Base-by-base conservation (phyloP, 2,113 vertebrate species). In the Ictalurus furcatus region DNA sequence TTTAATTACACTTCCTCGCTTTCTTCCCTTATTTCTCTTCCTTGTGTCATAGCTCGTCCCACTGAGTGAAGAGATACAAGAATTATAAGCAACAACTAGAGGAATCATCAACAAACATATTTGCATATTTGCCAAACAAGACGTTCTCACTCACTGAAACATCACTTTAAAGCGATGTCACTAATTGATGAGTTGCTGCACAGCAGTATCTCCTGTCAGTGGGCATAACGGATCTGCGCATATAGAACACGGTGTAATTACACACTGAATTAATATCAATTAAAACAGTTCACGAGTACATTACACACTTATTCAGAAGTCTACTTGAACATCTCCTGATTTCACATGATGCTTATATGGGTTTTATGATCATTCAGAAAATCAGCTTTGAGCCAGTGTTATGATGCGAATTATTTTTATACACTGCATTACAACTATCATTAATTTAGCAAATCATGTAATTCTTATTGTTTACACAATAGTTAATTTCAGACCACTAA, bases 191-290 rank as follows among this genome's bases (percentile, higher is more conserved):
- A 82, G 80, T 59, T 82, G 80, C 52, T 34, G 79, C 17, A 19
- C 28, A 16, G 54, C 54, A 12, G n/a, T 59, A 37, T 34, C 19
- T 59, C 30, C 54, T 82, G 80, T 37, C 56, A 82, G 17, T 82
- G 56, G 56, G 80, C 56, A 82, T 82, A 59, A 82, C 56, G 80
- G 25, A 82, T 82, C 80, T 61, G 80, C 1, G 56, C 80, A 61
- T 82, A 82, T 16, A 59, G 30, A 82, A 61, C 56, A 37, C 14
- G 1, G 54, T 61, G 80, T 59, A 82, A 82, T 82, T 59, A 59
- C 80, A 59, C 56, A 82, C 80, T 37, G 56, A 82, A 59, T 82
- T 82, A 82, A 82, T 61, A 82, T 82, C 80, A 59, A 82, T 82
- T 82, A 82, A 82, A 19, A 59, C 80, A 82, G 56, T 37, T 82